Evolutionary conservation across 2,797 vertebrate genomes (phyloP).

Genomic region (Anniella stebbinsi): DNA sequence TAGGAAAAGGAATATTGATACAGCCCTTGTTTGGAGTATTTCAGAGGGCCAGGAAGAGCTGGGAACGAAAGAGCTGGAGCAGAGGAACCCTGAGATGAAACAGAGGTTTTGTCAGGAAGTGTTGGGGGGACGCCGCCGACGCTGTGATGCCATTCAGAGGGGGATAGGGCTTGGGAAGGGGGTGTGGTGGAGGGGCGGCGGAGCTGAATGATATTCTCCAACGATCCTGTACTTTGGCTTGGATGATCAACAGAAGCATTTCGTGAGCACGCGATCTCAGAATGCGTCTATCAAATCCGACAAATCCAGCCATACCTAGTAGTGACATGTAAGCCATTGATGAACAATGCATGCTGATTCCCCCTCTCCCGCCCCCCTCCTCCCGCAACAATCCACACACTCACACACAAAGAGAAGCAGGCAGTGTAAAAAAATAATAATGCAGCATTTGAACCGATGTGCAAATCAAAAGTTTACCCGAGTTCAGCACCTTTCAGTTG

Average conservation of each 20-base stretch:
- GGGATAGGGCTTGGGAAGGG: neutral
- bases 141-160: constrained; percentile 30
- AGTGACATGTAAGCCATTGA: neutral
- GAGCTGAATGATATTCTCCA: fast-evolving
- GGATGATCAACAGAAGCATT: neutral
- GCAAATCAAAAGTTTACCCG: neutral
- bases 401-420: neutral
- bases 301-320: neutral
- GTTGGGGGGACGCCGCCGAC: constrained; percentile 34
- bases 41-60: neutral
- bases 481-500: neutral
- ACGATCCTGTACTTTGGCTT: constrained; percentile 17
- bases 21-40: neutral
- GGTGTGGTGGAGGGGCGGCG: neutral
- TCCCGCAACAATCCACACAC: neutral
- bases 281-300: neutral
- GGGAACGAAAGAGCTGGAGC: fast-evolving
- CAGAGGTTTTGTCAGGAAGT: constrained; percentile 2
- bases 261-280: neutral
- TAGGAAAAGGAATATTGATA: neutral
- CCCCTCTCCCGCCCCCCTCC: neutral
- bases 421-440: neutral
- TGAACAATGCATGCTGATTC: constrained; percentile 59
- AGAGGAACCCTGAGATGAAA: neutral
- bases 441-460: neutral